phyloP scores from a whole-genome alignment of 1,140 invertebrate species.

The Drosophila neocordata region DNA sequence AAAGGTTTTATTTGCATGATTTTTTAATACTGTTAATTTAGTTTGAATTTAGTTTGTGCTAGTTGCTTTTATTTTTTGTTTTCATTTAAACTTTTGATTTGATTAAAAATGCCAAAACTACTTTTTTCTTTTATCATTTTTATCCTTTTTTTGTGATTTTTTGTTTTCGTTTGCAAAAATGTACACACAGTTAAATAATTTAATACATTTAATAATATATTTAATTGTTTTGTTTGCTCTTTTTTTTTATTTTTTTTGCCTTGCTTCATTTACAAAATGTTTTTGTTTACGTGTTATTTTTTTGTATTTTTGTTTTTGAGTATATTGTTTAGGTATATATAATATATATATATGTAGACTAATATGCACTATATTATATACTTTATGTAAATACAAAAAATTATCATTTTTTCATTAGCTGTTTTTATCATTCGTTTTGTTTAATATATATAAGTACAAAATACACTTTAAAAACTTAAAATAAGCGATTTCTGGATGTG shows the following conservation, averaged over 20 bases:
- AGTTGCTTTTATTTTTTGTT: conserved; percentile 23
- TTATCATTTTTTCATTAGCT: background rate
- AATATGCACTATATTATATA: conserved; percentile 27
- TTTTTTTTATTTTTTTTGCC: conserved; percentile 21
- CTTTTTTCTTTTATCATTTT: background rate
- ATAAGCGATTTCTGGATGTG: conserved; percentile 59
- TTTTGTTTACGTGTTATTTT: conserved; percentile 4
- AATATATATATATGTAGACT: conserved; percentile 12
- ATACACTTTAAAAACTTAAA: conserved; percentile 76
- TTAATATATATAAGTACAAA: conserved; percentile 65
- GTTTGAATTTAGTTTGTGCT: background rate
- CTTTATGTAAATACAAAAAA: conserved; percentile 53
- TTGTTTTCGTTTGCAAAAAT: conserved; percentile 44
- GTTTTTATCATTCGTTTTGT: conserved; percentile 24
- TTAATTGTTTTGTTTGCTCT: conserved; percentile 28
- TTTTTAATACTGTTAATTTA: conserved; percentile 1
- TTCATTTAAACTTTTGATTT: conserved; percentile 46
- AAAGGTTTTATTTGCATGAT: conserved; percentile 2
- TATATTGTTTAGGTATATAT: conserved; percentile 46
- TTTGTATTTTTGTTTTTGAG: conserved; percentile 34
- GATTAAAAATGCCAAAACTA: conserved; percentile 49
- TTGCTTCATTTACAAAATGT: conserved; percentile 60
- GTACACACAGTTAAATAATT: conserved; percentile 68
- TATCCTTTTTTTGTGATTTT: background rate
- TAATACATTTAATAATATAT: conserved; percentile 54